These are phyloP conservation scores for Gymnosoma rotundatum DNA, from an alignment of 2,888 invertebrate genomes.

Conservation along the genomic window DNA sequence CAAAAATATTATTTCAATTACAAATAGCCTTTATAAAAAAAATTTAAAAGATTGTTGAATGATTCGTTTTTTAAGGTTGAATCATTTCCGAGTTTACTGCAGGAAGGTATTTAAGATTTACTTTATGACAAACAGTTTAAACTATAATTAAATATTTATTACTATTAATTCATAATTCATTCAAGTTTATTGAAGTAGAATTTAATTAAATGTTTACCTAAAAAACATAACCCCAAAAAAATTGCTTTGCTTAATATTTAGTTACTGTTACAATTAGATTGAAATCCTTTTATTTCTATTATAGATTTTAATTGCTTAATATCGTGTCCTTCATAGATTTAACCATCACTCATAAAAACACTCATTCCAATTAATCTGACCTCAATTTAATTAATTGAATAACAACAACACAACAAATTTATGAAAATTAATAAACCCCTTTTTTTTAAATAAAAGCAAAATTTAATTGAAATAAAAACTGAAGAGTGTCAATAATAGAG, in stretches of 20 bases:
- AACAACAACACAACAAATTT: slow-evolving; percentile 15
- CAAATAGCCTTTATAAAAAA: too few relatives aligned
- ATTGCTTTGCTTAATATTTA: not conserved
- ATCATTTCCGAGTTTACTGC: too few relatives aligned
- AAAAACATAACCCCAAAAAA: not conserved
- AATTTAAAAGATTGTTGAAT: too few relatives aligned
- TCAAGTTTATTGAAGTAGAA: not conserved
- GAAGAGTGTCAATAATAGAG: slow-evolving; percentile 6
- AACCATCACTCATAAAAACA: slow-evolving; percentile 28
- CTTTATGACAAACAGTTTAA: too few relatives aligned
- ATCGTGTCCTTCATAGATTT: slow-evolving; percentile 62
- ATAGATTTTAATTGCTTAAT: slow-evolving; percentile 70
- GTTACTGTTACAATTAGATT: slow-evolving; percentile 45
- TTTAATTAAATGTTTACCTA: slow-evolving; percentile 65
- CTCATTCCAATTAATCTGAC: slow-evolving; percentile 8
- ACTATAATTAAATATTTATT: too few relatives aligned
- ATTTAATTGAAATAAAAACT: slow-evolving; percentile 25
- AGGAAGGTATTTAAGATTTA: too few relatives aligned
- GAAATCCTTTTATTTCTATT: slow-evolving; percentile 67
- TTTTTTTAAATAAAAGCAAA: slow-evolving; percentile 24
- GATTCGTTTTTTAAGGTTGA: too few relatives aligned
- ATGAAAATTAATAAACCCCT: slow-evolving; percentile 53
- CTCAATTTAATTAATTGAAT: slow-evolving; percentile 68
- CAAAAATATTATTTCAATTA: too few relatives aligned
- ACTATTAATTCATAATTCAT: not conserved